Conservation (phyloP, 2,888 invertebrate species). For the Timandra comae region DNA sequence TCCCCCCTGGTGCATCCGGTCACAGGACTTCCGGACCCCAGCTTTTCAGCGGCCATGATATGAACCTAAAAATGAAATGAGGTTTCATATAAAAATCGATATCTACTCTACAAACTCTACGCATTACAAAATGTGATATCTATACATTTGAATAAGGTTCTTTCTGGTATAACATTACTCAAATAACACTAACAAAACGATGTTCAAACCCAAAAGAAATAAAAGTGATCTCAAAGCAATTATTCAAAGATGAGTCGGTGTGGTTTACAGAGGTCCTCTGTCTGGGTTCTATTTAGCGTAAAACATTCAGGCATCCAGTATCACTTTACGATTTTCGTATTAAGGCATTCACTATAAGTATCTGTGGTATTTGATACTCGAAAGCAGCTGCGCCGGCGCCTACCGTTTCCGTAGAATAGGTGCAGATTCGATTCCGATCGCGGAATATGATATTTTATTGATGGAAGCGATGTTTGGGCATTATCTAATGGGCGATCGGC, state of each 20-base stretch:
- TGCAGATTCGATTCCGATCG: constrained; percentile 47
- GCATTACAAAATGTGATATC: no score
- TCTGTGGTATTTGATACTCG: constrained; percentile 59
- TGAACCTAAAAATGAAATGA: constrained; percentile 23
- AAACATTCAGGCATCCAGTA: constrained; percentile 54
- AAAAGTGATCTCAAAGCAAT: constrained; percentile 46
- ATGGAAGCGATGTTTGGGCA: constrained; percentile 58
- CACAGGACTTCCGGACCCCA: constrained; percentile 43
- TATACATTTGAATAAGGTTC: no score
- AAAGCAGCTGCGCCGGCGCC: constrained; percentile 62
- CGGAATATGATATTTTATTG: constrained; percentile 70
- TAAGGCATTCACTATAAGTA: constrained; percentile 56
- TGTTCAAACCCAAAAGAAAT: constrained; percentile 26
- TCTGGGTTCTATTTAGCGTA: constrained; percentile 66
- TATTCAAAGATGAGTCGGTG: constrained; percentile 47
- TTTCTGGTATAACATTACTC: no score
- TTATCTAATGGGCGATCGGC: constrained; percentile 53
- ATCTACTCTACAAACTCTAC: no score
- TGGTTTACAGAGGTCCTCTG: constrained; percentile 57
- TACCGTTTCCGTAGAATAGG: constrained; percentile 64
- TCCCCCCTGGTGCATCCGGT: constrained; percentile 36
- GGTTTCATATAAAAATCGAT: no score
- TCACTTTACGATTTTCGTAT: constrained; percentile 60
- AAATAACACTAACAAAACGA: constrained; percentile 4
- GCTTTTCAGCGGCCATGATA: constrained; percentile 32